Conservation (phyloP, 2,888 invertebrate species). For the Hololepta plana region DNA sequence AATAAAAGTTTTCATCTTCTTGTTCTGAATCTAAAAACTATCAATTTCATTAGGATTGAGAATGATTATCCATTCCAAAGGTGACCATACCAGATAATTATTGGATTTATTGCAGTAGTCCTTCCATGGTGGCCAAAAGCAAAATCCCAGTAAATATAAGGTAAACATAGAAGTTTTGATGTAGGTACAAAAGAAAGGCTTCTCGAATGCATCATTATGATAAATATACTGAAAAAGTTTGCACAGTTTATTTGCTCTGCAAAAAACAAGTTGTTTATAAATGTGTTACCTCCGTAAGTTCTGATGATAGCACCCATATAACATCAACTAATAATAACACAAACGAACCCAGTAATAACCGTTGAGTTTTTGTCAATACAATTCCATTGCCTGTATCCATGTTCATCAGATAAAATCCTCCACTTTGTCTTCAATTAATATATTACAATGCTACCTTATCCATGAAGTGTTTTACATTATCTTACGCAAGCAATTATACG, state of each 20-base stretch:
- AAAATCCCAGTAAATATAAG: constrained; percentile 74
- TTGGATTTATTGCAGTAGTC: constrained; percentile 47
- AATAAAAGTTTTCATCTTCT: constrained; percentile 64
- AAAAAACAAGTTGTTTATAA: not conserved
- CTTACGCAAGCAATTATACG: too few species aligned
- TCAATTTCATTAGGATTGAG: constrained; percentile 6
- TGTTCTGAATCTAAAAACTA: constrained; percentile 56
- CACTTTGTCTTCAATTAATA: too few species aligned
- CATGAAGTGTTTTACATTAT: too few species aligned
- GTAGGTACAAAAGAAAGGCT: constrained; percentile 93
- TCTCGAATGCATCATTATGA: constrained; percentile 66
- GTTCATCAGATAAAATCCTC: too few species aligned
- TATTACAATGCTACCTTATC: too few species aligned
- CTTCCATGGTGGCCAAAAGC: constrained; percentile 80
- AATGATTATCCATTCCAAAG: not conserved
- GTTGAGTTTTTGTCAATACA: constrained; percentile 47
- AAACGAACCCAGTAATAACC: constrained; percentile 67
- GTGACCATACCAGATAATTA: constrained; percentile 50
- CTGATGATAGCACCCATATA: constrained; percentile 91
- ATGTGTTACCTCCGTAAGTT: constrained; percentile 69
- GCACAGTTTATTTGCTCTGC: not conserved
- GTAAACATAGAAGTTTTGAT: constrained; percentile 88
- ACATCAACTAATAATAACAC: constrained; percentile 81
- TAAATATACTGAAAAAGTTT: constrained; percentile 61
- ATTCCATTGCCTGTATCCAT: too few species aligned